These are phyloP conservation scores for Cataglyphis rosenhaueri DNA, from an alignment of 2,888 invertebrate species.

Conservation along the genomic window DNA sequence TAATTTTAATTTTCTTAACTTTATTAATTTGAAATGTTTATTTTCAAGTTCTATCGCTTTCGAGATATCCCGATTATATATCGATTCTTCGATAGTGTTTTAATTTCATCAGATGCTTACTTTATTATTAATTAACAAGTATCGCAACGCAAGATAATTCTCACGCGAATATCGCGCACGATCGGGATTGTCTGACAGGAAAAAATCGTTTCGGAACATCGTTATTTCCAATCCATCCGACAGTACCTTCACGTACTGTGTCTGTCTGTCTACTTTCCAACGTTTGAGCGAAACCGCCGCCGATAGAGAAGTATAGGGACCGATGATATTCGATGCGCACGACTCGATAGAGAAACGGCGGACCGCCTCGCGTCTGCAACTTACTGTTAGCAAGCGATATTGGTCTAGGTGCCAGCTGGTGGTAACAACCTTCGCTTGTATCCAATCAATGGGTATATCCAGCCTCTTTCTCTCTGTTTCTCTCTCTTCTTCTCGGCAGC, in stretches of 20 bases:
- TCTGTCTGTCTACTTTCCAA: conserved; percentile 12
- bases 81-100: neutral
- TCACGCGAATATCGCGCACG: conserved; percentile 10
- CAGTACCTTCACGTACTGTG: conserved; percentile 27
- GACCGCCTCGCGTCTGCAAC: conserved; percentile 62
- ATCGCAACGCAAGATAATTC: conserved; percentile 21
- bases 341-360: conserved; percentile 66
- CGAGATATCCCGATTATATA: neutral
- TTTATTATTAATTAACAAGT: conserved; percentile 26
- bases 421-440: conserved; percentile 72
- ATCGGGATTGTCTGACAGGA: conserved; percentile 4
- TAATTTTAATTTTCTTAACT: neutral
- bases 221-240: conserved; percentile 45
- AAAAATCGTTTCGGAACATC: conserved; percentile 42
- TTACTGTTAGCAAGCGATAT: conserved; percentile 69
- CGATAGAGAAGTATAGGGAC: conserved; percentile 60
- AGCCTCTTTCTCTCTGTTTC: conserved; percentile 48
- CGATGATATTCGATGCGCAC: conserved; percentile 70
- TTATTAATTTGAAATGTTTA: neutral
- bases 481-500: conserved; percentile 51
- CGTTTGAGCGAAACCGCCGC: conserved; percentile 37
- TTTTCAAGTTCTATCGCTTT: neutral
- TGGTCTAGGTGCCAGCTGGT: conserved; percentile 73
- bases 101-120: neutral
- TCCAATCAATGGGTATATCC: conserved; percentile 70